Evolutionary conservation across 2,113 vertebrate species (phyloP).

Genomic region (Apodemus sylvaticus): DNA sequence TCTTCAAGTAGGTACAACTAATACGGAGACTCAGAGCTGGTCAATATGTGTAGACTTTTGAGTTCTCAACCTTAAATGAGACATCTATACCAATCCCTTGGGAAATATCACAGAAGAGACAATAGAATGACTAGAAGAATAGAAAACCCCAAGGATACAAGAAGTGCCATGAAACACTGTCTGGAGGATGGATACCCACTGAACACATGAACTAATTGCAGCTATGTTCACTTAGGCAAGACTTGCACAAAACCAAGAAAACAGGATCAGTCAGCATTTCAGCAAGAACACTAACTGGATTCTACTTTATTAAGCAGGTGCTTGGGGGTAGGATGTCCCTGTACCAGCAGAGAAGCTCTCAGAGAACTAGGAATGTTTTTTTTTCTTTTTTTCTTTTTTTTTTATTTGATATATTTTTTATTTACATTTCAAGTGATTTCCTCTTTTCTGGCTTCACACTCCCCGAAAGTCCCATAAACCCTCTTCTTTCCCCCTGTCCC

Average conservation of each 20-base stretch:
- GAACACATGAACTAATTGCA: neutral
- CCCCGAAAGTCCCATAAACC: too few species aligned
- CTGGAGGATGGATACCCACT: too few species aligned
- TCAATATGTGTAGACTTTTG: neutral
- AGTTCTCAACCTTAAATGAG: neutral
- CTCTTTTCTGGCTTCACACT: too few species aligned
- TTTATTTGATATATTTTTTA: too few species aligned
- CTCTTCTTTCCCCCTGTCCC: too few species aligned
- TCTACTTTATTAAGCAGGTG: neutral
- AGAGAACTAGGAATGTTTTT: neutral
- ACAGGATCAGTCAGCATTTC: neutral
- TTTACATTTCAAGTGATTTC: too few species aligned
- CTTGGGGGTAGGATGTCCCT: neutral
- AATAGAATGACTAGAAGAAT: neutral
- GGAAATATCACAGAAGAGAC: neutral
- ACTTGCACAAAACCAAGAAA: neutral
- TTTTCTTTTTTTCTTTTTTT: too few species aligned
- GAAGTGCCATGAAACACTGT: neutral
- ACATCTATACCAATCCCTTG: neutral
- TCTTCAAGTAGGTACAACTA: neutral
- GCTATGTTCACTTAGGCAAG: neutral
- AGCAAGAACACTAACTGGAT: neutral
- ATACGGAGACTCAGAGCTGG: neutral
- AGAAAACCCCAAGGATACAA: neutral
- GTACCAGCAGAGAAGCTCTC: neutral